Evolutionary conservation across 2,888 invertebrate genomes (phyloP).

Genomic region (Dasypolia templi): DNA sequence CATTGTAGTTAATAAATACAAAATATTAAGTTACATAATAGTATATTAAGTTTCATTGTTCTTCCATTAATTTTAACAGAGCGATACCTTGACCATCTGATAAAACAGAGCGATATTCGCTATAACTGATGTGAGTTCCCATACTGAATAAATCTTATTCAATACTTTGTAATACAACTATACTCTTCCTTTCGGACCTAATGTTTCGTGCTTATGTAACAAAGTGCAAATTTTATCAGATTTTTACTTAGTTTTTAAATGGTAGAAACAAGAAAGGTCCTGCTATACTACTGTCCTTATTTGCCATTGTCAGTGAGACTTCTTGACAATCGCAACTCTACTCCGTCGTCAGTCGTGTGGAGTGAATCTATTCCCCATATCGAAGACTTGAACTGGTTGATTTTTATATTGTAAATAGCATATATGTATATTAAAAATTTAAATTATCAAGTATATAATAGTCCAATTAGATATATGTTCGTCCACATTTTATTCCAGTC

Average conservation of each 20-base stretch:
- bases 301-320: constrained; percentile 54
- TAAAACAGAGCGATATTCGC: constrained; percentile 59
- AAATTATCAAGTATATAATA: constrained; percentile 84
- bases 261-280: constrained; percentile 36
- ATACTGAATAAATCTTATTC: constrained; percentile 71
- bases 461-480: constrained; percentile 88
- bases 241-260: constrained; percentile 48
- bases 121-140: constrained; percentile 76
- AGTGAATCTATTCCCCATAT: constrained; percentile 63
- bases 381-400: constrained; percentile 75
- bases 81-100: constrained; percentile 69
- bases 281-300: constrained; percentile 45
- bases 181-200: constrained; percentile 69
- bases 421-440: constrained; percentile 80
- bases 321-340: constrained; percentile 60
- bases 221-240: constrained; percentile 50
- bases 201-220: constrained; percentile 71
- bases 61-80: constrained; percentile 84
- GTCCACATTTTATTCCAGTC: constrained; percentile 88
- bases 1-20: constrained; percentile 73
- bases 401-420: constrained; percentile 84
- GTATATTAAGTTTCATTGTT: constrained; percentile 83
- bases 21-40: constrained; percentile 79
- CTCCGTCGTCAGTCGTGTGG: constrained; percentile 62
- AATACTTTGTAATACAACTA: constrained; percentile 77